These are phyloP conservation scores for Oligia strigilis DNA, from an alignment of 2,888 invertebrate species.

Conservation along the genomic window DNA sequence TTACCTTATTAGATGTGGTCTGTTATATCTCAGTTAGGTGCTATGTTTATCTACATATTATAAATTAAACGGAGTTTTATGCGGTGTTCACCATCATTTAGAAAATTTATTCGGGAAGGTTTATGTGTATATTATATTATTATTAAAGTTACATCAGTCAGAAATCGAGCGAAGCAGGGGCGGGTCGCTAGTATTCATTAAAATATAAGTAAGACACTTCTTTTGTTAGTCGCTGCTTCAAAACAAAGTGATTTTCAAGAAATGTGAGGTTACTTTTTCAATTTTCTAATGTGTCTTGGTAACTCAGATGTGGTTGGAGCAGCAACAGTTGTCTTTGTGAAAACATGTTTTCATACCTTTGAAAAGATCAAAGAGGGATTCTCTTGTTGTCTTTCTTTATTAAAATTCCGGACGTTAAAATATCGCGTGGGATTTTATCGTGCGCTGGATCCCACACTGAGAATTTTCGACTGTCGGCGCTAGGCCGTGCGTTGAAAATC, in stretches of 20 bases:
- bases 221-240: not conserved
- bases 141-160: too few relatives aligned
- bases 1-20: not conserved
- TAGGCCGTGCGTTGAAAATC: too few relatives aligned
- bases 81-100: not conserved
- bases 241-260: not conserved
- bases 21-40: not conserved
- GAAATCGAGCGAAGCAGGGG: too few relatives aligned
- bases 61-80: not conserved
- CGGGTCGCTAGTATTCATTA: too few relatives aligned
- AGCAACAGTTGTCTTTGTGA: not conserved
- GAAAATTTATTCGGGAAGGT: not conserved
- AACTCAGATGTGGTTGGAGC: not conserved
- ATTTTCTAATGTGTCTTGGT: not conserved
- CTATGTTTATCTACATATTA: not conserved
- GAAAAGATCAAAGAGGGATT: not conserved
- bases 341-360: constrained; percentile 3
- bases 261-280: not conserved
- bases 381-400: not conserved
- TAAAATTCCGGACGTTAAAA: too few relatives aligned
- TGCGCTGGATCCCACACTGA: too few relatives aligned
- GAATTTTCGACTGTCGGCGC: too few relatives aligned
- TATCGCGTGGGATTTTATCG: too few relatives aligned
- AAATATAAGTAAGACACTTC: not conserved
- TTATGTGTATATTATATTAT: too few relatives aligned